Evolutionary conservation across 2,797 vertebrate genomes (phyloP).

Genomic region (Rhabdomys pumilio): DNA sequence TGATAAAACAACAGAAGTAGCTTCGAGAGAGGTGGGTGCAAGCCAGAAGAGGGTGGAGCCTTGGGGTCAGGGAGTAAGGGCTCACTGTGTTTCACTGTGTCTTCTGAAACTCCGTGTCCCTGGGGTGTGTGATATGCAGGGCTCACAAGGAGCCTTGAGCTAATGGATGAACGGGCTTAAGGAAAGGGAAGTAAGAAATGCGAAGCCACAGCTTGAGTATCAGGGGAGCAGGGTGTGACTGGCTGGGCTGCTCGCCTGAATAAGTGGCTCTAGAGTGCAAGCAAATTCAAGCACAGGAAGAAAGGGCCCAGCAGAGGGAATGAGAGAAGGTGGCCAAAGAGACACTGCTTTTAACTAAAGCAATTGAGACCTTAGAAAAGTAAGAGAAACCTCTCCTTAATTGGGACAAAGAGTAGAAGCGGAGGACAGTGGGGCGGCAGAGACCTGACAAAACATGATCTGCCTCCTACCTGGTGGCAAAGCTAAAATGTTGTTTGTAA

Average conservation of each 20-base stretch:
- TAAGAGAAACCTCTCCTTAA: background rate
- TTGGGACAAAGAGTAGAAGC: background rate
- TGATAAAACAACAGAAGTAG: background rate
- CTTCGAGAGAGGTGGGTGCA: background rate
- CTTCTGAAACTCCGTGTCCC: background rate
- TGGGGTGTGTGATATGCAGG: background rate
- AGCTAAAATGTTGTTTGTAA: background rate
- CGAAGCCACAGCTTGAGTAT: background rate
- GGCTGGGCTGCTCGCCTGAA: background rate
- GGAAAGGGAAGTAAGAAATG: background rate
- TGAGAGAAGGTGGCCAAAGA: background rate
- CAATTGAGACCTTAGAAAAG: background rate
- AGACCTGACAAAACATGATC: background rate
- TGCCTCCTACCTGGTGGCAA: background rate
- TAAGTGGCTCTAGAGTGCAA: background rate
- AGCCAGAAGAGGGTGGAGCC: background rate
- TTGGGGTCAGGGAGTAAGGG: background rate
- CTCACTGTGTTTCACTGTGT: background rate
- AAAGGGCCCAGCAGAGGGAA: background rate
- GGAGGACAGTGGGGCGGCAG: background rate
- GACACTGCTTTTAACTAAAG: constrained; percentile 6
- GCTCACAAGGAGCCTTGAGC: background rate
- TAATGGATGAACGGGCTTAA: background rate
- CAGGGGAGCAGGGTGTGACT: background rate
- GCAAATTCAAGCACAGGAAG: background rate